Conservation (phyloP, 2,113 vertebrate species). For the Odontophorus gujanensis region DNA sequence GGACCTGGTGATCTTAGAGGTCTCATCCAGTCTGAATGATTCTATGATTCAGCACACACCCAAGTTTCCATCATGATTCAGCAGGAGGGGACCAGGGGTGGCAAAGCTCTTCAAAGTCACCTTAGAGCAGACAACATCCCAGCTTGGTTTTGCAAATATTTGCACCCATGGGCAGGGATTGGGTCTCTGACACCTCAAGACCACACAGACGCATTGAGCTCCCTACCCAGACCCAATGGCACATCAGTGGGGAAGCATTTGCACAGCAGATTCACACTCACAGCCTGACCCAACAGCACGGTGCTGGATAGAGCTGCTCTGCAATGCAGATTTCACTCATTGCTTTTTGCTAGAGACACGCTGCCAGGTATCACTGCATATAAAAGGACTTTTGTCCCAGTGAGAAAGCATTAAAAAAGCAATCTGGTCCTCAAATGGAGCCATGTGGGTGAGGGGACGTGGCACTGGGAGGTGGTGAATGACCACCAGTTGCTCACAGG, state of each 20-base stretch:
- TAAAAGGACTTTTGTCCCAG: not conserved
- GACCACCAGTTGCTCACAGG: not conserved
- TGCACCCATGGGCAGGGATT: fast-evolving
- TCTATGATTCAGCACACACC: too few species aligned
- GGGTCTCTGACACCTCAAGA: fast-evolving
- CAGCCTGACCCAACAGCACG: not conserved
- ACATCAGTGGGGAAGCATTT: not conserved
- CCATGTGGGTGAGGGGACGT: not conserved
- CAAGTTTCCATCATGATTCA: fast-evolving
- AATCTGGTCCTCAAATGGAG: not conserved
- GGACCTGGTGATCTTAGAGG: too few species aligned
- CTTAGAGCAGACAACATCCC: not conserved
- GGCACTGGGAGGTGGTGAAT: not conserved
- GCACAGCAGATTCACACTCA: not conserved
- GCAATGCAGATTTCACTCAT: not conserved
- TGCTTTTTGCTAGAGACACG: not conserved
- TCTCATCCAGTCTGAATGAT: too few species aligned
- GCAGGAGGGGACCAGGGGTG: not conserved
- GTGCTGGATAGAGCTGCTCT: not conserved
- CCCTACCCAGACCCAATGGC: not conserved
- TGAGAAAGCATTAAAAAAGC: not conserved
- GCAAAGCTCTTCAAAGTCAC: not conserved
- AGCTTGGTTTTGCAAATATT: not conserved
- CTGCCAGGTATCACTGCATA: not conserved
- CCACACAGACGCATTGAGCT: not conserved